A percentile compares a stretch with the other conserved stretches of the same genome.
Evolutionary conservation across 2,888 invertebrate species (phyloP).

Genomic region (Prosopocoilus inquinatus): DNA sequence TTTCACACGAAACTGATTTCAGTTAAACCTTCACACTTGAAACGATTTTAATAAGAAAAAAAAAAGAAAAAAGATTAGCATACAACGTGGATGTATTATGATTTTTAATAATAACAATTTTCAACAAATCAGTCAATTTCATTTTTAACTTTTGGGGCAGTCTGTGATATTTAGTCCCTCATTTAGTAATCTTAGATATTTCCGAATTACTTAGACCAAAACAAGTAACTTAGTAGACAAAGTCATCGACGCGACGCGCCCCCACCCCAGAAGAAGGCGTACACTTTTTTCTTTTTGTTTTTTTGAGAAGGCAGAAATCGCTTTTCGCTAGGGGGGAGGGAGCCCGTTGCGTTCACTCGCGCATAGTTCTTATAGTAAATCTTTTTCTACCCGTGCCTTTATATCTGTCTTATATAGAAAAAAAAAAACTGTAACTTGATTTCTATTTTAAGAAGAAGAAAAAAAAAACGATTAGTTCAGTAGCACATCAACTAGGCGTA

Average conservation of each 20-base stretch:
- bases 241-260: too few species aligned
- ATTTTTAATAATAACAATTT: too few species aligned
- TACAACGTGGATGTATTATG: too few species aligned
- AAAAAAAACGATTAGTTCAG: conserved; percentile 3
- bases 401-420: conserved; percentile 44
- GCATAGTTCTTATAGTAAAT: conserved; percentile 30
- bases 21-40: too few species aligned
- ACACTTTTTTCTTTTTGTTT: too few species aligned
- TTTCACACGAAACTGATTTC: too few species aligned
- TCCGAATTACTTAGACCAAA: conserved; percentile 33
- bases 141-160: conserved; percentile 37
- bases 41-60: too few species aligned
- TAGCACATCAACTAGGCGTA: background rate
- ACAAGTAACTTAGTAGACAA: background rate
- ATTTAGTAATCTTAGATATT: conserved; percentile 33
- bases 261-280: too few species aligned
- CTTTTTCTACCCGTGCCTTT: conserved; percentile 51
- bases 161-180: conserved; percentile 50
- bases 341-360: background rate
- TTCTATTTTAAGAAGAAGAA: conserved; percentile 40
- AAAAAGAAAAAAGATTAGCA: too few species aligned
- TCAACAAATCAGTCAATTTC: too few species aligned
- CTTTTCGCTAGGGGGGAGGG: background rate
- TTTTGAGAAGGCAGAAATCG: background rate
- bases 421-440: conserved; percentile 40